Conservation (phyloP, 2,113 vertebrate genomes). For the Salvelinus alpinus region DNA sequence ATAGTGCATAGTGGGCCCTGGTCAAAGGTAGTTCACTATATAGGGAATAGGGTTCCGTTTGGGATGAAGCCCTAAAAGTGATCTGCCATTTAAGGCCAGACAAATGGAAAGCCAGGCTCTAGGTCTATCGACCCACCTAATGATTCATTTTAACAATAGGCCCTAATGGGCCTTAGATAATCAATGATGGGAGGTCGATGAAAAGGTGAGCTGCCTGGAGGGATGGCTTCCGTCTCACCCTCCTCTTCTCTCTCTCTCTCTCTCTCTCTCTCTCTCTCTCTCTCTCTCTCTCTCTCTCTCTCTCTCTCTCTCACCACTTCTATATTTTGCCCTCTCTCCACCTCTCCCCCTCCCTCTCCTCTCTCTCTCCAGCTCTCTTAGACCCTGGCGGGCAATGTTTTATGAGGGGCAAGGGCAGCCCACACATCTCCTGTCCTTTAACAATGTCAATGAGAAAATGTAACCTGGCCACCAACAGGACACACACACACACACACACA, state of each 20-base stretch:
- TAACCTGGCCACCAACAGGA: constrained; percentile 3
- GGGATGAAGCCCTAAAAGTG: constrained; percentile 62
- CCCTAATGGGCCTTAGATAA: constrained; percentile 93
- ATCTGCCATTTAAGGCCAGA: constrained; percentile 90
- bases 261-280: too few species aligned
- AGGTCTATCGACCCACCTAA: constrained; percentile 83
- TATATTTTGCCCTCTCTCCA: too few species aligned
- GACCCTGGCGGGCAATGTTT: constrained; percentile 32
- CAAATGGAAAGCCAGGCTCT: constrained; percentile 87
- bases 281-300: too few species aligned
- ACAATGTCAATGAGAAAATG: constrained; percentile 33
- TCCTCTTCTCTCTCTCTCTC: constrained; percentile 14
- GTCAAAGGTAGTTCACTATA: too few species aligned
- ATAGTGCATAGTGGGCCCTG: too few species aligned
- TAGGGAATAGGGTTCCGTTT: too few species aligned
- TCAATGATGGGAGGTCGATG: constrained; percentile 92
- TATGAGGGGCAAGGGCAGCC: constrained; percentile 7
- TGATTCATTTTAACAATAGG: constrained; percentile 95
- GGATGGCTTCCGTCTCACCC: constrained; percentile 66
- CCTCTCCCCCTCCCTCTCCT: constrained; percentile 29
- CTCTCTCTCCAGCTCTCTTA: background rate
- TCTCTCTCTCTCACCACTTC: too few species aligned
- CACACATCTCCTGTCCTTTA: constrained; percentile 22
- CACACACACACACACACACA: too few species aligned
- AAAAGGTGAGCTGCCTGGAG: constrained; percentile 75